These are phyloP conservation scores for Blastomussa wellsi DNA, from an alignment of 92 coral and sea anemone genomes.

Conservation along the genomic window DNA sequence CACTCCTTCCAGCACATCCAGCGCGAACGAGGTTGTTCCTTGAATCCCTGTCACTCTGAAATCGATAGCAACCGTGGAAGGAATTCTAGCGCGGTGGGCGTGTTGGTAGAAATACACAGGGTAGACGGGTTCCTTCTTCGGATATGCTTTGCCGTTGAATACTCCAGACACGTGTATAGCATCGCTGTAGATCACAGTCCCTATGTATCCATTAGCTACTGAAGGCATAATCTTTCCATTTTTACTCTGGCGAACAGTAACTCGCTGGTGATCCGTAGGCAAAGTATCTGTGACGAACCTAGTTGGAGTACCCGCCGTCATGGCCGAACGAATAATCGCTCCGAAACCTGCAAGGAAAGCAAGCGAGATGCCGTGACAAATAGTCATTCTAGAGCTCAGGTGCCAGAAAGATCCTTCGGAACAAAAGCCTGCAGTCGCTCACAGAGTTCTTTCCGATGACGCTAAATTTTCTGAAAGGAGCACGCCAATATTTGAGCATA, in stretches of 20 bases:
- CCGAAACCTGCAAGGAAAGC: neutral
- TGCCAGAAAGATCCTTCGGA: neutral
- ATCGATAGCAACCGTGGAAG: constrained; percentile 69
- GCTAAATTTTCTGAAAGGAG: neutral
- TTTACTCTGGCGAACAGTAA: constrained; percentile 69
- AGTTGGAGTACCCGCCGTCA: constrained; percentile 55
- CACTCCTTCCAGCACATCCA: constrained; percentile 72
- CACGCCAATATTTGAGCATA: neutral
- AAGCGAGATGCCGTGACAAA: constrained; percentile 35
- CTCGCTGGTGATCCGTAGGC: constrained; percentile 56
- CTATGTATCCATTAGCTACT: constrained; percentile 78
- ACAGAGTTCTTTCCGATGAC: neutral
- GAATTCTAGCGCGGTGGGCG: constrained; percentile 79
- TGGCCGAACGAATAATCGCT: neutral
- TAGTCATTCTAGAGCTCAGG: neutral
- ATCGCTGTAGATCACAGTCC: constrained; percentile 74
- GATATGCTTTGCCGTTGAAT: constrained; percentile 67
- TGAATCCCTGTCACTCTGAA: constrained; percentile 49
- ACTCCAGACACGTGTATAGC: constrained; percentile 74
- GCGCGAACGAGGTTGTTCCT: constrained; percentile 67
- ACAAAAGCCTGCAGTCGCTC: neutral
- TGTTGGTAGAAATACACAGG: constrained; percentile 75
- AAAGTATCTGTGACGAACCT: constrained; percentile 63
- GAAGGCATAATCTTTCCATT: constrained; percentile 80
- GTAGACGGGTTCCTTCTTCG: constrained; percentile 66